A percentile compares a stretch with the other conserved stretches of the same genome.
These are phyloP conservation scores for Amblyteles armatorius DNA, from an alignment of 2,888 invertebrate species.

Conservation along the genomic window DNA sequence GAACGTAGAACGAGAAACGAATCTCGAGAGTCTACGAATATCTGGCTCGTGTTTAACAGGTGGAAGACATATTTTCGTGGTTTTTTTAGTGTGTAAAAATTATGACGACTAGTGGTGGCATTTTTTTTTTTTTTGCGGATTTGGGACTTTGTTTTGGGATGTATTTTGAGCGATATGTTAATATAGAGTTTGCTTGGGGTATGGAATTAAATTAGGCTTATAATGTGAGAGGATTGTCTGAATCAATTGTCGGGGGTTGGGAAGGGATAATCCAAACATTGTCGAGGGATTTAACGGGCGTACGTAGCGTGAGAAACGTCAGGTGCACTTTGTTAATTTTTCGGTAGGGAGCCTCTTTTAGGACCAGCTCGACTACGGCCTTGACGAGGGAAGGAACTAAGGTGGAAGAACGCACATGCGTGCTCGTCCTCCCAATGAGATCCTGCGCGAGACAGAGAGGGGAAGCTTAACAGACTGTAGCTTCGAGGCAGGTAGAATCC, in stretches of 20 bases:
- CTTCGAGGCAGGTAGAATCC: constrained; percentile 44
- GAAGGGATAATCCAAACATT: constrained; percentile 8
- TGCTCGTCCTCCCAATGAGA: constrained; percentile 42
- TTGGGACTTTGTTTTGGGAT: neutral
- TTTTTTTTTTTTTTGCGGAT: neutral
- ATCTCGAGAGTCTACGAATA: constrained; percentile 2
- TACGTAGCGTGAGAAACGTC: constrained; percentile 44
- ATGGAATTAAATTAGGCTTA: neutral
- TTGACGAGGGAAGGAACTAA: constrained; percentile 39
- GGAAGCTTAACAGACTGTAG: constrained; percentile 25
- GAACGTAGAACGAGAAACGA: constrained; percentile 40
- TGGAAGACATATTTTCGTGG: constrained; percentile 2
- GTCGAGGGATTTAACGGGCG: constrained; percentile 10
- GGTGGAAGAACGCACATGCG: constrained; percentile 65
- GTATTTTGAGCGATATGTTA: neutral
- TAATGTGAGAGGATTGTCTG: neutral
- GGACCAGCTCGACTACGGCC: constrained; percentile 47
- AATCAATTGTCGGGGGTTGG: neutral
- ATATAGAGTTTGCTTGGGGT: neutral
- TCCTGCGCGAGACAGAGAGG: constrained; percentile 5
- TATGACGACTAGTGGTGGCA: neutral
- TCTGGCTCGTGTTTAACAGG: constrained; percentile 21
- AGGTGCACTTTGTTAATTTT: constrained; percentile 21
- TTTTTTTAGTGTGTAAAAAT: neutral
- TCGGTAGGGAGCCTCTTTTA: constrained; percentile 28